Conservation (phyloP, 2,888 invertebrate species). For the Macroteleia sp. region DNA sequence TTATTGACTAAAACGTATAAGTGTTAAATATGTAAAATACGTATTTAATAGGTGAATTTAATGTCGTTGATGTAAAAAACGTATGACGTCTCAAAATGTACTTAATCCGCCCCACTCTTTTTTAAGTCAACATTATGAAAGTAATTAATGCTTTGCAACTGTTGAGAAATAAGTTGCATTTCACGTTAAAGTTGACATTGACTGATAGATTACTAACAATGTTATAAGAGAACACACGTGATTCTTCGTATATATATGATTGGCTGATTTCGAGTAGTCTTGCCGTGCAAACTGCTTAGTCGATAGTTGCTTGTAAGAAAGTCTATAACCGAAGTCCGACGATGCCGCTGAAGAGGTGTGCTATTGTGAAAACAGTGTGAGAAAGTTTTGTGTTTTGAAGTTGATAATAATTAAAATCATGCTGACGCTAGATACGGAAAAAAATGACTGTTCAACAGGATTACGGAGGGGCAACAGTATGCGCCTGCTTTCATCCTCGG, state of each 20-base stretch:
- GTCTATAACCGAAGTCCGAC: slow-evolving; percentile 41
- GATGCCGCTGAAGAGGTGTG: slow-evolving; percentile 58
- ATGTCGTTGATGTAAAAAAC: too few species aligned
- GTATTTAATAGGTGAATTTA: too few species aligned
- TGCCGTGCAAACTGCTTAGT: slow-evolving; percentile 57
- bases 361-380: slow-evolving; percentile 25
- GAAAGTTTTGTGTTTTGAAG: slow-evolving; percentile 6
- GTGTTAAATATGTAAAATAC: too few species aligned
- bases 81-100: too few species aligned
- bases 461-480: slow-evolving; percentile 46
- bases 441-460: neutral
- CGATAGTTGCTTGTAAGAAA: slow-evolving; percentile 60
- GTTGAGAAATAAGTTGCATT: slow-evolving; percentile 39
- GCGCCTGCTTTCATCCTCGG: slow-evolving; percentile 48
- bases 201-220: slow-evolving; percentile 58
- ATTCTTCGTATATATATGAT: slow-evolving; percentile 35
- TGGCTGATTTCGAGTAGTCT: slow-evolving; percentile 46
- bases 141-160: too few species aligned
- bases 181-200: slow-evolving; percentile 52
- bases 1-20: too few species aligned
- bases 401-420: slow-evolving; percentile 8
- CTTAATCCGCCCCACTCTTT: too few species aligned
- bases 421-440: slow-evolving; percentile 21
- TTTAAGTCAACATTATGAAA: too few species aligned
- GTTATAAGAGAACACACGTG: slow-evolving; percentile 53